phyloP scores from a whole-genome alignment of 2,888 invertebrate species.

The Rhamphomyia laevipes region DNA sequence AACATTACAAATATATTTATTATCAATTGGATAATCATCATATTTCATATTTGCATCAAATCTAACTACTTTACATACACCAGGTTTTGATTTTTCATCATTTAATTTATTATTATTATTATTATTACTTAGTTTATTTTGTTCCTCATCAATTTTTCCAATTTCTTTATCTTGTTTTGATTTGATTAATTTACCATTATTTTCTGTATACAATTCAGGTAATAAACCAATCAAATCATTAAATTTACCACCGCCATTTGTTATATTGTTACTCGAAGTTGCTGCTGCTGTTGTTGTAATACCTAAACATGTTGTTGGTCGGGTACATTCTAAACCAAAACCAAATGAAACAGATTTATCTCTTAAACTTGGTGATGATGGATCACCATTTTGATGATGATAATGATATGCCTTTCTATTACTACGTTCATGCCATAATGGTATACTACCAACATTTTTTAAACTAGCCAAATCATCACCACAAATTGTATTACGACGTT shows the following conservation, averaged over 20 bases:
- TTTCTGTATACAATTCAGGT: constrained; percentile 10
- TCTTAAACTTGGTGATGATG: constrained; percentile 47
- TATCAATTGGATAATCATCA: constrained; percentile 32
- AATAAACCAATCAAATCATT: constrained; percentile 12
- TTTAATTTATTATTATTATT: constrained; percentile 18
- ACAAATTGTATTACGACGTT: constrained; percentile 78
- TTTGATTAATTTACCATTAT: constrained; percentile 12
- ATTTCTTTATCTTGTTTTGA: constrained; percentile 20
- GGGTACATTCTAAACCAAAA: constrained; percentile 52
- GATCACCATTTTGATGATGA: constrained; percentile 27
- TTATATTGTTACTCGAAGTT: not conserved
- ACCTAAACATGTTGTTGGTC: constrained; percentile 55
- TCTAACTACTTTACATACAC: constrained; percentile 36
- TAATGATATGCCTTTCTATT: constrained; percentile 20
- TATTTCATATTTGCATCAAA: constrained; percentile 35
- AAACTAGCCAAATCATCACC: constrained; percentile 55
- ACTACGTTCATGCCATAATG: constrained; percentile 66
- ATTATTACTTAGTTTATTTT: constrained; percentile 13
- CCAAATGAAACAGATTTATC: constrained; percentile 72
- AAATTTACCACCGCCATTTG: constrained; percentile 16
- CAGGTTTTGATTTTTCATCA: constrained; percentile 29
- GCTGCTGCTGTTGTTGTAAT: constrained; percentile 35
- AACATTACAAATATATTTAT: constrained; percentile 35
- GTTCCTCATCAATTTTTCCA: constrained; percentile 18
- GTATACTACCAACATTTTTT: constrained; percentile 30